Percentiles rank a stretch among this genome's conserved stretches.
Conservation (phyloP, 2,113 vertebrate species). For the Heterocephalus glaber region DNA sequence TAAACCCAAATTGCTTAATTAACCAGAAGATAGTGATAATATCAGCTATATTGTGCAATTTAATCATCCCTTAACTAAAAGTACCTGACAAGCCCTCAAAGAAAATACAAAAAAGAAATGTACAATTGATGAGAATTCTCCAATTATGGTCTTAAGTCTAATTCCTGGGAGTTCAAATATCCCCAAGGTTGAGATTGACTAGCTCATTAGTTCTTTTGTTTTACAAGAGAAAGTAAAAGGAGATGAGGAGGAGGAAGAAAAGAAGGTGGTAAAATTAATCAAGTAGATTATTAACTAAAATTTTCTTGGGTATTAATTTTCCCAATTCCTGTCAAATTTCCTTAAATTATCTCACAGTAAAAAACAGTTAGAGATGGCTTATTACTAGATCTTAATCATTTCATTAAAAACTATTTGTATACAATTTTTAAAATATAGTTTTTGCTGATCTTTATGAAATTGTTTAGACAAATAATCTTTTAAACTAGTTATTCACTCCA, state of each 20-base stretch:
- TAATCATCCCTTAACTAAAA: neutral
- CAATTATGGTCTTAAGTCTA: neutral
- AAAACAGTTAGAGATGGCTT: neutral
- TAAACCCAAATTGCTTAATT: neutral
- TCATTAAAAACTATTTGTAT: neutral
- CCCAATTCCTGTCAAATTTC: neutral
- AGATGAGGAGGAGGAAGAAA: neutral
- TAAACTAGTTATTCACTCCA: neutral
- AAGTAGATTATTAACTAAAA: neutral
- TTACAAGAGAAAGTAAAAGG: neutral
- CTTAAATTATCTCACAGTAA: neutral
- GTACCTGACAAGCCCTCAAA: neutral
- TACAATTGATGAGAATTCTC: neutral
- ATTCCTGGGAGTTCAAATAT: neutral
- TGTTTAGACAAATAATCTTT: neutral
- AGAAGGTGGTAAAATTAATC: neutral
- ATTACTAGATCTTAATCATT: neutral
- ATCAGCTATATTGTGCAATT: neutral
- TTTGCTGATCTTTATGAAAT: neutral
- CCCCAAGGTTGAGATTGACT: neutral
- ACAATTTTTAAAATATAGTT: neutral
- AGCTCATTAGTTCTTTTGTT: neutral
- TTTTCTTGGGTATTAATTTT: neutral
- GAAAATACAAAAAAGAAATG: neutral
- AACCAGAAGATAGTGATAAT: neutral